Conservation (phyloP, 92 coral and sea anemone species). For the Anthopleura xanthogrammica region DNA sequence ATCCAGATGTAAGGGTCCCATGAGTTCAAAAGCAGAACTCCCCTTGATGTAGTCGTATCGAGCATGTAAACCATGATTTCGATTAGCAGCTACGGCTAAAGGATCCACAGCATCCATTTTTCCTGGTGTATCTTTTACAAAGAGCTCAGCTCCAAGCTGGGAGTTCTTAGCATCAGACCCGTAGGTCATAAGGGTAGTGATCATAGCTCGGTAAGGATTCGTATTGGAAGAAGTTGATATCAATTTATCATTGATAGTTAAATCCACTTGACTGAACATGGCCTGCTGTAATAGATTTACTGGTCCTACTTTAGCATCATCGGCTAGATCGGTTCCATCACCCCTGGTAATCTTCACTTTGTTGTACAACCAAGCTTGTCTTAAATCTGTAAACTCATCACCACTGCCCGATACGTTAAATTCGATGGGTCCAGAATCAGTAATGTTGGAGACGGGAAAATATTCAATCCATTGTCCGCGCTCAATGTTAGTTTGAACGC, state of each 20-base stretch:
- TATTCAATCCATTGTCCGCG: conserved; percentile 34
- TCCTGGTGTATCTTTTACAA: neutral
- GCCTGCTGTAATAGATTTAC: conserved; percentile 31
- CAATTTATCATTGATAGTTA: conserved; percentile 25
- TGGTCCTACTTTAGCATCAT: conserved; percentile 28
- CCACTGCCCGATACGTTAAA: conserved; percentile 45
- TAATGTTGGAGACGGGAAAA: neutral
- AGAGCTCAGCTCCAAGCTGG: conserved; percentile 19
- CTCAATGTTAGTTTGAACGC: conserved; percentile 37
- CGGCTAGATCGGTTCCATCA: conserved; percentile 22
- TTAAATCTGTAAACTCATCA: conserved; percentile 46
- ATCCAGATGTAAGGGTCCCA: conserved; percentile 6
- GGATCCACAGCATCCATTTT: conserved; percentile 21
- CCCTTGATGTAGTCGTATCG: conserved; percentile 7
- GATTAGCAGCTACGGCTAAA: conserved; percentile 13
- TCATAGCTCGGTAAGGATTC: conserved; percentile 33
- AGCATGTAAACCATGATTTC: conserved; percentile 1
- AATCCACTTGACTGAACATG: conserved; percentile 15
- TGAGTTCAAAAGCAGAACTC: conserved; percentile 3
- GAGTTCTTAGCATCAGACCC: conserved; percentile 39
- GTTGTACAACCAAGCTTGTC: conserved; percentile 33
- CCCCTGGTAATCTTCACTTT: conserved; percentile 39
- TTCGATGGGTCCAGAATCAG: conserved; percentile 45
- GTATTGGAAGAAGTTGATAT: conserved; percentile 30
- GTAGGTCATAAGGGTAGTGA: conserved; percentile 39